Evolutionary conservation across 2,797 vertebrate species (phyloP).

Genomic region (Neostethus bicornis): DNA sequence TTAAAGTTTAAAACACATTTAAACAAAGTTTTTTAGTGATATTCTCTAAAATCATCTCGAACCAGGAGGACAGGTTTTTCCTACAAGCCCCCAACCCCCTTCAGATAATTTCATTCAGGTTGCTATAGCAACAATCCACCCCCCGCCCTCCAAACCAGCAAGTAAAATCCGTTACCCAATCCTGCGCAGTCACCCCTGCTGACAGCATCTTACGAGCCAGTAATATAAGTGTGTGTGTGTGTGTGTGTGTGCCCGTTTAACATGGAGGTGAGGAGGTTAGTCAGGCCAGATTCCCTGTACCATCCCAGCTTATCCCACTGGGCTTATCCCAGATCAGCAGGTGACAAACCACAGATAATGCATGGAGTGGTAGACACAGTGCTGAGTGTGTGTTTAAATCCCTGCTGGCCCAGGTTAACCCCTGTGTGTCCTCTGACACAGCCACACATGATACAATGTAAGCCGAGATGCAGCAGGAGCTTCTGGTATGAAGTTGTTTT

Average conservation of each 20-base stretch:
- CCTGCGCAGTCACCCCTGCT: conserved; percentile 59
- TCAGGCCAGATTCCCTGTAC: conserved; percentile 54
- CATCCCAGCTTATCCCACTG: conserved; percentile 66
- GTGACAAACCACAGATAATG: conserved; percentile 67
- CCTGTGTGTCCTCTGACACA: conserved; percentile 31
- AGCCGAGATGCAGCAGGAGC: conserved; percentile 11
- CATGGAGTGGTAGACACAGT: conserved; percentile 41
- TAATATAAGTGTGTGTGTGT: conserved; percentile 1
- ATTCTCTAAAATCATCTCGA: no score
- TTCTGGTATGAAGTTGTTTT: conserved; percentile 8
- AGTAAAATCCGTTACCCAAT: conserved; percentile 58
- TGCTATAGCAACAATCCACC: conserved; percentile 52
- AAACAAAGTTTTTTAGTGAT: no score
- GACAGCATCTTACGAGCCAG: conserved; percentile 51
- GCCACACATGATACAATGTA: conserved; percentile 10
- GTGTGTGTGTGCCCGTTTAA: conserved; percentile 16
- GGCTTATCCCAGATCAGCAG: conserved; percentile 76
- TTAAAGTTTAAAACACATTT: no score
- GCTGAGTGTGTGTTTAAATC: conserved; percentile 53
- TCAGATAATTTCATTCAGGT: conserved; percentile 54
- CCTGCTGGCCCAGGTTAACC: conserved; percentile 47
- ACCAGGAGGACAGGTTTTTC: no score
- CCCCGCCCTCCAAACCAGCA: conserved; percentile 19
- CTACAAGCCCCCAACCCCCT: conserved; percentile 24
- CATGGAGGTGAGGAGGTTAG: conserved; percentile 40